Evolutionary conservation across 2,113 vertebrate genomes (phyloP).

Genomic region (Strix aluco): DNA sequence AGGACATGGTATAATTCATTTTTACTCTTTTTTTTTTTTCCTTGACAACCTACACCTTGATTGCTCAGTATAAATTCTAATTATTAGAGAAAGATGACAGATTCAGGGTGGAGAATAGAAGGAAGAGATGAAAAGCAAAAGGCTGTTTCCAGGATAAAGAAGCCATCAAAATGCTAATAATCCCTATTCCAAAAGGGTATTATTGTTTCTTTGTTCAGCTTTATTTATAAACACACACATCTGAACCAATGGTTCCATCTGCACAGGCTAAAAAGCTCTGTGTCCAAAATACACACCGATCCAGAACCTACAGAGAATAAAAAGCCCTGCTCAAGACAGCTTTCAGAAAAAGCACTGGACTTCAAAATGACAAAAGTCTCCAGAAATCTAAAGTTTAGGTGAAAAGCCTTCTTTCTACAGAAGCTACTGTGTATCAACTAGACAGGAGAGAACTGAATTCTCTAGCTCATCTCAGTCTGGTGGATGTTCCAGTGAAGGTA

Average conservation of each 20-base stretch:
- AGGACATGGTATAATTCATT: background rate
- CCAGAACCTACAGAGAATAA: background rate
- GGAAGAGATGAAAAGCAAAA: constrained; percentile 11
- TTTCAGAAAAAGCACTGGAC: background rate
- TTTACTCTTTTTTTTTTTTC: background rate
- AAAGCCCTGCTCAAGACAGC: background rate
- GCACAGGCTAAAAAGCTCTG: background rate
- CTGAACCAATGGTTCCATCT: constrained; percentile 11
- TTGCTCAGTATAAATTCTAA: constrained; percentile 29
- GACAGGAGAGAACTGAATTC: background rate
- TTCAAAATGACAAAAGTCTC: background rate
- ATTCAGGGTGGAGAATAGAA: background rate
- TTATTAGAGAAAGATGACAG: constrained; percentile 23
- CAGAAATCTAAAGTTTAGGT: background rate
- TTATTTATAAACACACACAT: constrained; percentile 22
- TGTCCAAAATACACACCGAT: background rate
- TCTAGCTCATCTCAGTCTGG: background rate
- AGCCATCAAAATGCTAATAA: constrained; percentile 49
- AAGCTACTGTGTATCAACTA: background rate
- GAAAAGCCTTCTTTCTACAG: background rate
- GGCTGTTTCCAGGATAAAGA: constrained; percentile 16
- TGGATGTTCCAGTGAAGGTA: background rate
- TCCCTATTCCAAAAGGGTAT: background rate
- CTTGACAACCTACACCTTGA: background rate
- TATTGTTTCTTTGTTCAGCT: constrained; percentile 11